These are phyloP conservation scores for Trissolcus brochymenae DNA, from an alignment of 2,888 invertebrate genomes.

Conservation along the genomic window DNA sequence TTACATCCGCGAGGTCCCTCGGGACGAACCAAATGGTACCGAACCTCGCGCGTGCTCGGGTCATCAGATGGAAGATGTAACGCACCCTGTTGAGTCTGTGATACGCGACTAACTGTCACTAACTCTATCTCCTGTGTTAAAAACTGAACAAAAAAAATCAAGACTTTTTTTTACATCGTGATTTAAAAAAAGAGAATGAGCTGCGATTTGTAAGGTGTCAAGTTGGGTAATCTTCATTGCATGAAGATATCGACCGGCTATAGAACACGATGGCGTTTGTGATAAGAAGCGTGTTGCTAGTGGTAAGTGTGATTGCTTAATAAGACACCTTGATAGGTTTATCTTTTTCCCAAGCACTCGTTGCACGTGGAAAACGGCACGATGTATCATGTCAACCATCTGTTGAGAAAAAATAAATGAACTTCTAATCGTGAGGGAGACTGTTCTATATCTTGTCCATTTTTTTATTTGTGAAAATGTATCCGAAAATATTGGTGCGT, in stretches of 20 bases:
- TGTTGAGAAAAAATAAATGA: neutral
- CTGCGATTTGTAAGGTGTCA: slow-evolving; percentile 21
- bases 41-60: slow-evolving; percentile 30
- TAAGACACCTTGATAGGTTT: slow-evolving; percentile 8
- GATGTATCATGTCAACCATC: slow-evolving; percentile 28
- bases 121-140: neutral
- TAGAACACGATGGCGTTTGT: slow-evolving; percentile 48
- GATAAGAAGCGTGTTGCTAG: slow-evolving; percentile 46
- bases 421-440: too few relatives aligned
- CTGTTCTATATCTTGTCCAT: too few relatives aligned
- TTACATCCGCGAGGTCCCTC: slow-evolving; percentile 32
- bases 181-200: slow-evolving; percentile 10
- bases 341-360: slow-evolving; percentile 38
- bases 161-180: neutral
- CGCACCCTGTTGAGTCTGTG: neutral
- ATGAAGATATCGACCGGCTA: slow-evolving; percentile 33
- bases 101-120: neutral
- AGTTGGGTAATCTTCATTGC: slow-evolving; percentile 34
- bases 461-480: too few relatives aligned
- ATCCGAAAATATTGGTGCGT: too few relatives aligned
- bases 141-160: neutral
- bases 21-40: slow-evolving; percentile 36
- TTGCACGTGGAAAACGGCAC: slow-evolving; percentile 32
- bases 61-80: slow-evolving; percentile 27
- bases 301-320: slow-evolving; percentile 51